A percentile compares a stretch with the other conserved stretches of the same genome.
Conservation (phyloP, 2,113 vertebrate species). For the Vanacampus margaritifer region DNA sequence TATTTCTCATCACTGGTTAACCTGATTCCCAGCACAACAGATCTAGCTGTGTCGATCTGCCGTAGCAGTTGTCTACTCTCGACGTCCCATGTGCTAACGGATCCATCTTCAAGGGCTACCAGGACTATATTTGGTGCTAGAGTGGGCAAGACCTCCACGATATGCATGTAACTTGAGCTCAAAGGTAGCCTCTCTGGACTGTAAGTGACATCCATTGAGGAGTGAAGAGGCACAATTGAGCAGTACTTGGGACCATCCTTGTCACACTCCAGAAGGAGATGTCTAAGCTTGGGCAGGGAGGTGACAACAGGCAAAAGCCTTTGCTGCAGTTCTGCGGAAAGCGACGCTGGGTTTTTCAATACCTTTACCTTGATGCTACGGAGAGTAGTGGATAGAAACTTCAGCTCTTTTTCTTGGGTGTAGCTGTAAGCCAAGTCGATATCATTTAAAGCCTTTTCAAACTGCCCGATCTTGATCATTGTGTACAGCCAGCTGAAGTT, state of each 20-base stretch:
- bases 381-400: constrained; percentile 90
- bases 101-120: constrained; percentile 91
- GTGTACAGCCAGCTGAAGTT: constrained; percentile 99
- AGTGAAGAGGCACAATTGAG: constrained; percentile 95
- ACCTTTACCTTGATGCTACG: constrained; percentile 89
- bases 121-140: constrained; percentile 90
- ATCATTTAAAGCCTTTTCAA: constrained; percentile 89
- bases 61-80: constrained; percentile 87
- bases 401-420: constrained; percentile 93
- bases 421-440: constrained; percentile 91
- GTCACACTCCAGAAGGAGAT: constrained; percentile 95
- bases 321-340: constrained; percentile 95
- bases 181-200: constrained; percentile 91
- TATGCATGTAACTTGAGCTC: constrained; percentile 90
- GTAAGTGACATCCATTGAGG: constrained; percentile 96
- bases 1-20: constrained; percentile 92
- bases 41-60: constrained; percentile 91
- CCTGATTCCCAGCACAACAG: constrained; percentile 91
- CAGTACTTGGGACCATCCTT: constrained; percentile 98
- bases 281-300: constrained; percentile 92
- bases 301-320: constrained; percentile 93
- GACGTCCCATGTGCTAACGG: constrained; percentile 97
- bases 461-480: constrained; percentile 98
- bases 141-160: constrained; percentile 92
- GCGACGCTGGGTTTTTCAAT: constrained; percentile 85